phyloP scores from a whole-genome alignment of 1,140 invertebrate species.

The Vanessa tameamea region DNA sequence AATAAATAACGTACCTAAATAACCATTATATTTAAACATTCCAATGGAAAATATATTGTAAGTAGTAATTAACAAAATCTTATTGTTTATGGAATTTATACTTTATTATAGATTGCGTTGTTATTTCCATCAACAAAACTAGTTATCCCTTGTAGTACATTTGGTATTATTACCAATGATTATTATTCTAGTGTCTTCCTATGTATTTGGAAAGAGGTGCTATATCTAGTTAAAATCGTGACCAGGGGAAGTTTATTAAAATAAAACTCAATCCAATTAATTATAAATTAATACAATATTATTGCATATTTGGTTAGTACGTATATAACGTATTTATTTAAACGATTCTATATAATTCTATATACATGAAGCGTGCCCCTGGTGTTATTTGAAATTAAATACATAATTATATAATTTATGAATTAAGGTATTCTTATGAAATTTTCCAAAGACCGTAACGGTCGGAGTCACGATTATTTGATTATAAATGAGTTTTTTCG shows the following conservation, averaged over 20 bases:
- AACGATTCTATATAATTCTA: neutral
- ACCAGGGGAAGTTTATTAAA: constrained; percentile 14
- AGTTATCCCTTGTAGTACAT: constrained; percentile 13
- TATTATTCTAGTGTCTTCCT: constrained; percentile 38
- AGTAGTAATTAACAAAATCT: constrained; percentile 33
- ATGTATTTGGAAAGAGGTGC: constrained; percentile 54
- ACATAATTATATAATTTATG: neutral
- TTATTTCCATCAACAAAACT: constrained; percentile 62
- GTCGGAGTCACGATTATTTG: constrained; percentile 74
- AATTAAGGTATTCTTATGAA: constrained; percentile 23
- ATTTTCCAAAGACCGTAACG: constrained; percentile 59
- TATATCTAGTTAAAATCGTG: constrained; percentile 48
- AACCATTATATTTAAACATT: constrained; percentile 25
- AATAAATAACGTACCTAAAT: constrained; percentile 3
- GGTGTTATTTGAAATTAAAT: constrained; percentile 13
- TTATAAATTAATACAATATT: neutral
- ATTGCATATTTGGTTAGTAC: neutral
- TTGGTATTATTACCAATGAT: constrained; percentile 17
- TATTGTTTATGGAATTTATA: constrained; percentile 70
- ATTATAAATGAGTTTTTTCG: constrained; percentile 54
- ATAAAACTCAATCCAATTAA: neutral
- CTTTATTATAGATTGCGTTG: constrained; percentile 70
- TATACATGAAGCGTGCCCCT: constrained; percentile 2
- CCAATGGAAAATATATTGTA: constrained; percentile 41
- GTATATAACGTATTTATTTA: neutral